phyloP scores from a whole-genome alignment of 2,797 vertebrate genomes.

The Chiroxiphia lanceolata region DNA sequence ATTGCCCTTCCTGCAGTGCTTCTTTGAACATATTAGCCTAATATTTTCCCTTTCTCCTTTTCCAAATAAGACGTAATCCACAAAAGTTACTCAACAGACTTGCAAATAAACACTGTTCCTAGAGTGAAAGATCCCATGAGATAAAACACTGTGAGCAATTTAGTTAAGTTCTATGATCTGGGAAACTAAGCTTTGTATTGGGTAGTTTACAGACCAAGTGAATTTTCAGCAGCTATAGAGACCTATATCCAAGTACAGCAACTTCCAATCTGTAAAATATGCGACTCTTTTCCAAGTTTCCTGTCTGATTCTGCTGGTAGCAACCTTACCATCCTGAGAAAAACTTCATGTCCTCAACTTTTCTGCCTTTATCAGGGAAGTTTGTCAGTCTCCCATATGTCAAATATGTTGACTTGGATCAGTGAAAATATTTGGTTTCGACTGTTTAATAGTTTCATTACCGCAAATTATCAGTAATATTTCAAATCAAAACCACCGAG shows the following conservation, averaged over 20 bases:
- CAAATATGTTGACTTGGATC: background rate
- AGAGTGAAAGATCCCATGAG: conserved; percentile 39
- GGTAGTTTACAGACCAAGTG: background rate
- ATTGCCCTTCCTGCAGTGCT: background rate
- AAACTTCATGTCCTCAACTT: background rate
- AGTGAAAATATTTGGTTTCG: background rate
- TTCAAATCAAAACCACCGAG: background rate
- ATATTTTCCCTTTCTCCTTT: conserved; percentile 53
- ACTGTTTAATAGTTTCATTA: background rate
- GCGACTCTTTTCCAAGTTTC: background rate
- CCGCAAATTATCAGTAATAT: background rate
- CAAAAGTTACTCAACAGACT: conserved; percentile 28
- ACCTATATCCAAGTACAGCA: background rate
- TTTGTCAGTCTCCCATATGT: background rate
- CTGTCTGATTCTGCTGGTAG: background rate
- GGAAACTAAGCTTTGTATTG: background rate
- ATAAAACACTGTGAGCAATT: background rate
- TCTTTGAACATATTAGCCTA: background rate
- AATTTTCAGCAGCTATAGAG: conserved; percentile 25
- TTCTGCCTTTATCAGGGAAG: background rate
- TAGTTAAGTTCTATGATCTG: background rate
- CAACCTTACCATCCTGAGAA: background rate
- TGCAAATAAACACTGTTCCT: conserved; percentile 51
- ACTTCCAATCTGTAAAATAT: background rate
- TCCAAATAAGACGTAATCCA: conserved; percentile 35